Evolutionary conservation across 2,888 invertebrate genomes (phyloP).

Genomic region (Oeneis ivallda): DNA sequence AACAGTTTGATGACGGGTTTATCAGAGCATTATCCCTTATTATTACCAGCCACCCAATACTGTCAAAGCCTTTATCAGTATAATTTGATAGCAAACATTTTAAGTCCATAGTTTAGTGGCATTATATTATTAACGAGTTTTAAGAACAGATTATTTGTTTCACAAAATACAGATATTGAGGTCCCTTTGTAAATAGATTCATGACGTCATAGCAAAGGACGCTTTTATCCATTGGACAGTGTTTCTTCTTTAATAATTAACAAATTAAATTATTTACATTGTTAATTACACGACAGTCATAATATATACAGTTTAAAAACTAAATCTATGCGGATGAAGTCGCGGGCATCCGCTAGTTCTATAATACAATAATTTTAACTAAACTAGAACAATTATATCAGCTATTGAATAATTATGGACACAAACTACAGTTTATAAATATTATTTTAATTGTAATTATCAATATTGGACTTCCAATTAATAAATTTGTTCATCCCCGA

Average conservation of each 20-base stretch:
- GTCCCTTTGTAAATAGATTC: too few species aligned
- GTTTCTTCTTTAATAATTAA: slow-evolving; percentile 2
- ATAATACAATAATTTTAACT: too few species aligned
- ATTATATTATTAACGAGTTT: background rate
- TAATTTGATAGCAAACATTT: slow-evolving; percentile 4
- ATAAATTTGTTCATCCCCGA: background rate
- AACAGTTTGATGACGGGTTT: slow-evolving; percentile 10
- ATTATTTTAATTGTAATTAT: slow-evolving; percentile 10
- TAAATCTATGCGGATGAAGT: too few species aligned
- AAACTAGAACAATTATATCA: too few species aligned
- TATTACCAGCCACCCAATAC: background rate
- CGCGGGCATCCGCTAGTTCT: too few species aligned
- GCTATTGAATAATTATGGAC: background rate
- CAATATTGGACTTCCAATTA: slow-evolving; percentile 11
- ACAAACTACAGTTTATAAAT: background rate
- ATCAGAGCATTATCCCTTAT: slow-evolving; percentile 10
- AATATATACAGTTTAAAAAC: too few species aligned
- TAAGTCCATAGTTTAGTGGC: background rate
- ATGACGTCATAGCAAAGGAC: too few species aligned
- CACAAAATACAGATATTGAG: too few species aligned
- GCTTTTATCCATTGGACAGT: too few species aligned
- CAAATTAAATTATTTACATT: background rate
- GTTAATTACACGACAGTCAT: too few species aligned
- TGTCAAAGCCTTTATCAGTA: slow-evolving; percentile 7
- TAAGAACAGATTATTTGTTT: too few species aligned